A percentile compares a stretch with the other conserved stretches of the same genome.
Conservation (phyloP, 2,797 vertebrate species). For the Melanotaenia parkinsoni region DNA sequence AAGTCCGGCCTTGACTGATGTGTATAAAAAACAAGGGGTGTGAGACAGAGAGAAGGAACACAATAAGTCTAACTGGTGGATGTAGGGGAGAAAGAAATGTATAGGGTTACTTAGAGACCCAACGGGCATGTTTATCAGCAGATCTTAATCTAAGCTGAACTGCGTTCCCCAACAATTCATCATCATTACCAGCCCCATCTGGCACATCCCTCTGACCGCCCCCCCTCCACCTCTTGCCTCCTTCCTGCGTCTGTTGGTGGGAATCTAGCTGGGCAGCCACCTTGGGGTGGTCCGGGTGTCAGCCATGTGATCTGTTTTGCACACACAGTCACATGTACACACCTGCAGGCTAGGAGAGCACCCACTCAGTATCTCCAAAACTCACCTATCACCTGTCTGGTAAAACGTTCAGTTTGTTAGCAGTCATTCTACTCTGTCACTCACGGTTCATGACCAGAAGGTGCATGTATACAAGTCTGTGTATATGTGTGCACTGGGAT, state of each 20-base stretch:
- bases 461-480: slow-evolving; percentile 39
- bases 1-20: slow-evolving; percentile 5
- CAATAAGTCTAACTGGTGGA: slow-evolving; percentile 29
- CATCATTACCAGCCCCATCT: slow-evolving; percentile 71
- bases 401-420: slow-evolving; percentile 54
- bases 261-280: slow-evolving; percentile 38
- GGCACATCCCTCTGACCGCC: slow-evolving; percentile 52
- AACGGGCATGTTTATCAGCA: slow-evolving; percentile 80
- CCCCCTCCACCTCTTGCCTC: slow-evolving; percentile 29
- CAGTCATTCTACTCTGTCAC: slow-evolving; percentile 59
- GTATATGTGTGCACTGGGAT: slow-evolving; percentile 20
- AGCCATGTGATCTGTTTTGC: slow-evolving; percentile 64
- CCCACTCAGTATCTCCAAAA: slow-evolving; percentile 22
- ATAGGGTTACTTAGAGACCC: slow-evolving; percentile 76
- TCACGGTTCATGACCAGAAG: slow-evolving; percentile 53
- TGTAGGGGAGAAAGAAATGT: slow-evolving; percentile 42
- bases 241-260: slow-evolving; percentile 37
- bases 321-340: slow-evolving; percentile 66
- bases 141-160: slow-evolving; percentile 82
- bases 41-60: slow-evolving; percentile 19
- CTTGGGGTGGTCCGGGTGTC: slow-evolving; percentile 63
- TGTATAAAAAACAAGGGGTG: slow-evolving; percentile 14
- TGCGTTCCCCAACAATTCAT: slow-evolving; percentile 69
- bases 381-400: slow-evolving; percentile 68
- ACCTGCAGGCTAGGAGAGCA: slow-evolving; percentile 61